Conservation (phyloP, 2,888 invertebrate genomes). For the Coleophora deauratella region DNA sequence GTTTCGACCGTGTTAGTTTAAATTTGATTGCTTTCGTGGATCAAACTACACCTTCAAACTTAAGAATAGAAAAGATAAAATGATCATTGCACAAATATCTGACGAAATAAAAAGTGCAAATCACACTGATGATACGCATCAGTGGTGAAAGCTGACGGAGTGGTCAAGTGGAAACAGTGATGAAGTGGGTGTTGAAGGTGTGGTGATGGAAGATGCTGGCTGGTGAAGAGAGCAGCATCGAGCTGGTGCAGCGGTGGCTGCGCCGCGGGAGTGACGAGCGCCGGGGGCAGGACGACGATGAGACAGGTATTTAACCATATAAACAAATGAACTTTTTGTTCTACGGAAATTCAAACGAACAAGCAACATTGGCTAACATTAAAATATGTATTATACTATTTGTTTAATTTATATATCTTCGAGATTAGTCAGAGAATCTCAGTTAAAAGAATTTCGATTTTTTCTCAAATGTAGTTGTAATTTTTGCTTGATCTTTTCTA, state of each 20-base stretch:
- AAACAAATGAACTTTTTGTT: conserved; percentile 1
- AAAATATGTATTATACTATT: too few species aligned
- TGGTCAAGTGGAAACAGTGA: conserved; percentile 10
- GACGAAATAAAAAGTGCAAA: neutral
- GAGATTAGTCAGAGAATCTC: too few species aligned
- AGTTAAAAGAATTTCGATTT: too few species aligned
- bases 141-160: neutral
- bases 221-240: conserved; percentile 63
- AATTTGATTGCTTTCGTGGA: too few species aligned
- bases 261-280: conserved; percentile 28
- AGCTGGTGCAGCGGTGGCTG: conserved; percentile 63
- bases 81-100: too few species aligned
- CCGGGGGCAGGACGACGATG: conserved; percentile 51
- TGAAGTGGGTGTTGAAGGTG: conserved; percentile 26
- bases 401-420: too few species aligned
- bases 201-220: conserved; percentile 62
- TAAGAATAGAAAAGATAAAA: too few species aligned
- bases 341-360: conserved; percentile 3
- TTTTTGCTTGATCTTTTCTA: too few species aligned
- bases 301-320: conserved; percentile 49
- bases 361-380: neutral
- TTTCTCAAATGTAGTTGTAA: too few species aligned
- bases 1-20: too few species aligned
- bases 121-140: too few species aligned
- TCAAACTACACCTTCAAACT: too few species aligned